Conservation (phyloP, 2,888 invertebrate species). For the Rapana venosa region DNA sequence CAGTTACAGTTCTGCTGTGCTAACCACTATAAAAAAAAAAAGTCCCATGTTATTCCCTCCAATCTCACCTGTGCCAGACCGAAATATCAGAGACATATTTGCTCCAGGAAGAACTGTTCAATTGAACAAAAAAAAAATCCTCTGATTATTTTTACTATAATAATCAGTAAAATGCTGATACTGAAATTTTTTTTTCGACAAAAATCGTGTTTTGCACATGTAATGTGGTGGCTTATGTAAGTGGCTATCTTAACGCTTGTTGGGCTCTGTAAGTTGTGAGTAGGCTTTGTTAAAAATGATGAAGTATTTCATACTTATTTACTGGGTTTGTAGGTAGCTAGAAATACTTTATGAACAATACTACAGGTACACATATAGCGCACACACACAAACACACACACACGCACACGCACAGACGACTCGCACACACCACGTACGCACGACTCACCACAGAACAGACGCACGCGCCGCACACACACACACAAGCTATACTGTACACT, state of each 20-base stretch:
- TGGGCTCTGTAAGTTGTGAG: too few relatives aligned
- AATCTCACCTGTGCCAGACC: neutral
- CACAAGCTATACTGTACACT: too few relatives aligned
- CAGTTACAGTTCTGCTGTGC: too few relatives aligned
- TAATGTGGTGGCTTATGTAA: too few relatives aligned
- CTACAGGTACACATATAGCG: neutral
- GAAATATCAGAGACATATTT: neutral
- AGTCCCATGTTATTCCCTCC: neutral
- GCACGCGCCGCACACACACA: neutral
- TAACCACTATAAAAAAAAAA: too few relatives aligned
- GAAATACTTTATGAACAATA: too few relatives aligned
- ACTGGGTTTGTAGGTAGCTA: too few relatives aligned
- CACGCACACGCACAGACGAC: neutral
- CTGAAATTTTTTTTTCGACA: neutral
- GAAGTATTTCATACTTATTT: too few relatives aligned
- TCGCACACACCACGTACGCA: too few relatives aligned
- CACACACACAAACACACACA: neutral
- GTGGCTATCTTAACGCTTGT: too few relatives aligned
- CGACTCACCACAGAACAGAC: neutral
- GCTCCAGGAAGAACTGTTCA: slow-evolving; percentile 3
- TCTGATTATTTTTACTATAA: neutral
- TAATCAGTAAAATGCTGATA: neutral
- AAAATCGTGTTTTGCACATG: neutral
- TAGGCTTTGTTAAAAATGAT: too few relatives aligned
- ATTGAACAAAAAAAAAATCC: neutral